Conservation (phyloP, 1,140 invertebrate genomes). For the Pemphigus obesinymphae region DNA sequence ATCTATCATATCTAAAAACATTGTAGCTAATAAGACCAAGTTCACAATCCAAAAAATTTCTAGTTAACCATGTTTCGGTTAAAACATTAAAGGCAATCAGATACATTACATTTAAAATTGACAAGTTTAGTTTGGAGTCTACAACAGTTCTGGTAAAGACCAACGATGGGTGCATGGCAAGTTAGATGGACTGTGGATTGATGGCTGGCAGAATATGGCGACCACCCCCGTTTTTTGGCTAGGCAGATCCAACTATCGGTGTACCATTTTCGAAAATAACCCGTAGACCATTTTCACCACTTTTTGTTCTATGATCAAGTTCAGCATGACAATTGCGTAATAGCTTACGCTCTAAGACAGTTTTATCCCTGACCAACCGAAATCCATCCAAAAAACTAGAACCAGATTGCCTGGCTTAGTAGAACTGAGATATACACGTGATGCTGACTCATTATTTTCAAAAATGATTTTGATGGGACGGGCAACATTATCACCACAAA, state of each 20-base stretch:
- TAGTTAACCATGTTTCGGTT: no score
- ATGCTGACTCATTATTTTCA: neutral
- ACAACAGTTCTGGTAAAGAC: neutral
- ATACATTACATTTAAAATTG: constrained; percentile 2
- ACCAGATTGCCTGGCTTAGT: neutral
- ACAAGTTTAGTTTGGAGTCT: neutral
- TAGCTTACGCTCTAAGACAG: neutral
- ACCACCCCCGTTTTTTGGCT: neutral
- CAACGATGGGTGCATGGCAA: neutral
- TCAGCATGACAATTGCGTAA: neutral
- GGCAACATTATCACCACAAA: neutral
- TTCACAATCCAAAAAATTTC: no score
- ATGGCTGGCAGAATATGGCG: neutral
- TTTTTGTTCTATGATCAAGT: neutral
- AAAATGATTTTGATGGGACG: constrained; percentile 12
- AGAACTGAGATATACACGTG: neutral
- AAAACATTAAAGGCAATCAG: neutral
- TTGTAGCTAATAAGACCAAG: no score
- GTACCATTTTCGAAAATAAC: neutral
- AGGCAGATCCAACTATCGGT: neutral
- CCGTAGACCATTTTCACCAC: neutral
- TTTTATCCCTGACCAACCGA: constrained; percentile 3
- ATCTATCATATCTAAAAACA: no score
- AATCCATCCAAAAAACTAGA: neutral
- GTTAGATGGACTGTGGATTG: neutral